These are phyloP conservation scores for Laterallus jamaicensis DNA, from an alignment of 2,113 vertebrate genomes.

Conservation along the genomic window DNA sequence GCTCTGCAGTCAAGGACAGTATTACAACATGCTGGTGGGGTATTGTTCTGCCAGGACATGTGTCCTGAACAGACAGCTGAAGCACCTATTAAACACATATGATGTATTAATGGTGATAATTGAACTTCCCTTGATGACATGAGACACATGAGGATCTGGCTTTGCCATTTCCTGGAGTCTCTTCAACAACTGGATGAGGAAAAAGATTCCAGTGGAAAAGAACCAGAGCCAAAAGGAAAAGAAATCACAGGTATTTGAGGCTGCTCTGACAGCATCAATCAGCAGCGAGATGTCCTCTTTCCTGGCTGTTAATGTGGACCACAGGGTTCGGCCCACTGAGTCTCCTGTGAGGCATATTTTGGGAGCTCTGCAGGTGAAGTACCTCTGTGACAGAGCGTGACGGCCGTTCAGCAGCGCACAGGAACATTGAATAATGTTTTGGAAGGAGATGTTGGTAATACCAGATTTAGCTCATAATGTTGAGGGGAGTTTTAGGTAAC, in stretches of 20 bases:
- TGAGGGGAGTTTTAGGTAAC: neutral
- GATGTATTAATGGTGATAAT: neutral
- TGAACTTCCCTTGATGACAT: neutral
- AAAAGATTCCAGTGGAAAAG: neutral
- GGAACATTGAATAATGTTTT: neutral
- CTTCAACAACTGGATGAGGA: neutral
- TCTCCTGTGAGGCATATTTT: fast-evolving
- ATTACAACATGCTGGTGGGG: neutral
- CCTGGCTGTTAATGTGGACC: neutral
- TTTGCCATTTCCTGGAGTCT: neutral
- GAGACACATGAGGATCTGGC: neutral
- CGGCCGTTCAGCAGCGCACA: neutral
- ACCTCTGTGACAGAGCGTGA: fast-evolving
- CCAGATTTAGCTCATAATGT: neutral
- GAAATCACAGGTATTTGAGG: neutral
- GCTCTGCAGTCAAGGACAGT: neutral
- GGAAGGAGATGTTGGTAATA: neutral
- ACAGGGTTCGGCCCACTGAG: neutral
- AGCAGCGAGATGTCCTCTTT: neutral
- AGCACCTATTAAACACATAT: neutral
- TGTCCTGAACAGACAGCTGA: neutral
- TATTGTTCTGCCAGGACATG: neutral
- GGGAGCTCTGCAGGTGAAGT: neutral
- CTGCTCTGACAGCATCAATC: neutral
- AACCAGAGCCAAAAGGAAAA: neutral